Evolutionary conservation across 2,113 vertebrate species (phyloP), one percentile per base, ranked within the genome.

Genomic region (Dicentrarchus labrax): DNA sequence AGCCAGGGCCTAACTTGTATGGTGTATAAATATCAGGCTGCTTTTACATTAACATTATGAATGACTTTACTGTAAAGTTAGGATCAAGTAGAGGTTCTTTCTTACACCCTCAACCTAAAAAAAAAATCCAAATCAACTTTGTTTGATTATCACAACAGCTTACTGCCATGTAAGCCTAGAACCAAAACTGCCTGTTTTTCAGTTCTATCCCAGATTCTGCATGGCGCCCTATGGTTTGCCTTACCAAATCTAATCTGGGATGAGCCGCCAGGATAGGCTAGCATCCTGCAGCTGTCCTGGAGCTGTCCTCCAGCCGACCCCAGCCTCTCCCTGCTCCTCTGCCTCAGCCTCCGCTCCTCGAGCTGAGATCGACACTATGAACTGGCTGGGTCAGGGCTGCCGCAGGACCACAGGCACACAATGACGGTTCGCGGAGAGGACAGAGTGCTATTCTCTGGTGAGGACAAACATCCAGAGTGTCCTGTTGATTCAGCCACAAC

Each of bases 281-380:
- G 38, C 69, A 36, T 76, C 81, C 64, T 78, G 53, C 56, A 65
- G 67, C 76, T 89, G 93, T 76, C 81, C 64, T 78, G 53, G 51
- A 65, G 67, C 76, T 89, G 93, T 81, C 89, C 91, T 84, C 79
- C 72, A 62, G 45, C 54, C 88, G 83, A 91, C 91, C 87, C 57
- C 47, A 4, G 79, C 66, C 61, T 79, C 73, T 51, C 43, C 71
- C 54, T 39, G 61, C 82, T 79, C 64, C 54, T 72, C 74, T 54
- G 53, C 78, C 68, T 82, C 65, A 76, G 61, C 60, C 73, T 64
- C 38, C 11, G 66, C 71, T 88, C 83, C 73, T 81, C 38, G 0
- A 75, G 85, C 83, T 54, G 75, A 57, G 75, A 79, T 5, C 72
- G 76, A 60, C 60, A 80, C 47, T 21, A 6, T 50, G 70, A 75